Evolutionary conservation across 2,797 vertebrate genomes (phyloP).

Genomic region (Nothura maculosa): DNA sequence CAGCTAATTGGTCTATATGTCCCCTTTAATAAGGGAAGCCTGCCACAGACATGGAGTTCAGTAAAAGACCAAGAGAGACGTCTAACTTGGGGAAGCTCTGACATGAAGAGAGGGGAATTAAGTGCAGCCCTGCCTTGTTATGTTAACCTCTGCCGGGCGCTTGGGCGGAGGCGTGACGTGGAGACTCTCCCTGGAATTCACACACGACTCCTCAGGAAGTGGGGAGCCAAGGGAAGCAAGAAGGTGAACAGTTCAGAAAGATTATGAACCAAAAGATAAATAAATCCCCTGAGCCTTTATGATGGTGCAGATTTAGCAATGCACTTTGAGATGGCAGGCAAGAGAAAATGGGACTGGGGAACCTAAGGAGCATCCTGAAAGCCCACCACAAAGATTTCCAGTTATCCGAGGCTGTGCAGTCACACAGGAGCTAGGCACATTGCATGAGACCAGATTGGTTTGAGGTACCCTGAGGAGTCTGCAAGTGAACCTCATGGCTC

Average conservation of each 20-base stretch:
- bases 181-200: neutral
- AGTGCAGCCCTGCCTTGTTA: neutral
- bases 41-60: neutral
- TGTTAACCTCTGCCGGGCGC: constrained; percentile 53
- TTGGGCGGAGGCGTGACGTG: neutral
- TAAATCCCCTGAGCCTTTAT: neutral
- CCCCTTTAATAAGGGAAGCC: constrained; percentile 66
- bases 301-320: neutral
- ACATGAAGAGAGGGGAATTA: neutral
- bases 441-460: neutral
- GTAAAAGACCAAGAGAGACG: rapidly evolving
- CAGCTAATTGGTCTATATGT: constrained; percentile 74
- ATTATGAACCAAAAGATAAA: constrained; percentile 42
- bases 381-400: neutral
- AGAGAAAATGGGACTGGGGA: rapidly evolving
- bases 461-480: neutral
- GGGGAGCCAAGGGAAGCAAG: neutral
- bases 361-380: rapidly evolving
- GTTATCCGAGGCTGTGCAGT: neutral
- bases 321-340: rapidly evolving
- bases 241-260: constrained; percentile 62
- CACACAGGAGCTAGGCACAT: neutral
- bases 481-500: neutral
- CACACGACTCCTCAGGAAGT: rapidly evolving
- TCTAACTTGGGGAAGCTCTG: neutral